Evolutionary conservation across 2,797 vertebrate species (phyloP).

Genomic region (Chaetophractus vellerosus): DNA sequence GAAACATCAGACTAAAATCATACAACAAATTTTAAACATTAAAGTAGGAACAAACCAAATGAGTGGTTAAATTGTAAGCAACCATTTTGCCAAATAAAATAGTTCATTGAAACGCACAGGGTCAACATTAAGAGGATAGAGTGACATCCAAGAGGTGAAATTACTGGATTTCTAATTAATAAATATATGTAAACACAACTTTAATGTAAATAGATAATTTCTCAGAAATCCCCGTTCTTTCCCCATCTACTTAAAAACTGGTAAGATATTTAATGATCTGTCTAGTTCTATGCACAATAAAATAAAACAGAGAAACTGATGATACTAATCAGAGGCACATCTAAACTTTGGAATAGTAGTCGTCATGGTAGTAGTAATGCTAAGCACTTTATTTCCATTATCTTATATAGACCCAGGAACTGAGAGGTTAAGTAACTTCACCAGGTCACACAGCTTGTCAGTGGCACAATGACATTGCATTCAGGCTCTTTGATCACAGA

Average conservation of each 20-base stretch:
- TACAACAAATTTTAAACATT: background rate
- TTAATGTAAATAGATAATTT: slow-evolving; percentile 66
- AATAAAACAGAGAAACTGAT: slow-evolving; percentile 29
- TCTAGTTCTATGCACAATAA: background rate
- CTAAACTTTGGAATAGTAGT: background rate
- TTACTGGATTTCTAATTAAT: slow-evolving; percentile 37
- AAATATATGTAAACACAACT: slow-evolving; percentile 42
- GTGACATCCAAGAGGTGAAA: slow-evolving; percentile 52
- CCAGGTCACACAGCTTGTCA: background rate
- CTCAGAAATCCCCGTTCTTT: slow-evolving; percentile 41
- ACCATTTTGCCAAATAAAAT: slow-evolving; percentile 59
- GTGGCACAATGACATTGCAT: accelerated
- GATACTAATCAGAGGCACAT: background rate
- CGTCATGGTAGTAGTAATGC: background rate
- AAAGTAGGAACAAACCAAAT: slow-evolving; percentile 70
- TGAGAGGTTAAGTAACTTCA: background rate
- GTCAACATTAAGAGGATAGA: slow-evolving; percentile 59
- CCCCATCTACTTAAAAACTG: background rate
- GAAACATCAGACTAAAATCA: slow-evolving; percentile 57
- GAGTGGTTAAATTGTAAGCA: slow-evolving; percentile 69
- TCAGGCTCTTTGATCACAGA: background rate
- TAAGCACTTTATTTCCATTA: background rate
- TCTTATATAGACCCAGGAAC: background rate
- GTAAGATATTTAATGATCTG: background rate
- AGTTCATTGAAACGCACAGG: slow-evolving; percentile 68